Evolutionary conservation across 2,113 vertebrate species (phyloP), one percentile per base, ranked within the genome.

Genomic region (Sinocyclocheilus grahami): DNA sequence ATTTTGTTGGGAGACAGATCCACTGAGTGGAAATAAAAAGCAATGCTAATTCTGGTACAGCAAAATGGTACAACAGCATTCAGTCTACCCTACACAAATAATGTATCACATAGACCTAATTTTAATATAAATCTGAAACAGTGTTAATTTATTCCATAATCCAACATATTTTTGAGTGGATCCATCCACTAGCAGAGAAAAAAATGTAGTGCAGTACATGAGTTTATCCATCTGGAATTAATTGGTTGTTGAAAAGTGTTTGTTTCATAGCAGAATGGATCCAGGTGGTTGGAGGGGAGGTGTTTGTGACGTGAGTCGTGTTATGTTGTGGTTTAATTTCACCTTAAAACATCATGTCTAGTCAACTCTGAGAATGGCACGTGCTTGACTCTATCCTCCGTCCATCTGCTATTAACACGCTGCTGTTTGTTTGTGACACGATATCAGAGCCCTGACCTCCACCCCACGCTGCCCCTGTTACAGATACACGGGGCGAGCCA

Each of bases 281-380:
- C 14, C 37, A 74, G 71, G 37, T 12, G 14, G 24, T 55, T 78
- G 51, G 76, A 78, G 46, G 69, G 20, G 69, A 69, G 0, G 63
- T 14, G 30, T 33, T 69, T 18, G 30, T 37, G 24, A 30, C 5
- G 5, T 14, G 0, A 65, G 63, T 12, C 24, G 5, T 65, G 63
- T 9, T 33, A 69, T 18, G 65, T 9, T 30, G 65, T 69, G 18
- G 65, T 18, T 55, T 55, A 18, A 55, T 55, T 55, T 55, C 53
- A 55, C 1, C n/a, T 30, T 27, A 14, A 77, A 24, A 27, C 37
- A 18, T 82, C 22, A 48, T 20, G 7, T 65, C 60, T 81, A 11
- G 39, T 71, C 16, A 46, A 46, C 37, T 27, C 37, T 48, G 60
- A 67, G 11, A 48, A 62, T 79, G 88, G 78, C 88, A 87, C 86